phyloP scores from a whole-genome alignment of 2,888 invertebrate genomes.

The Morpho deidamia region DNA sequence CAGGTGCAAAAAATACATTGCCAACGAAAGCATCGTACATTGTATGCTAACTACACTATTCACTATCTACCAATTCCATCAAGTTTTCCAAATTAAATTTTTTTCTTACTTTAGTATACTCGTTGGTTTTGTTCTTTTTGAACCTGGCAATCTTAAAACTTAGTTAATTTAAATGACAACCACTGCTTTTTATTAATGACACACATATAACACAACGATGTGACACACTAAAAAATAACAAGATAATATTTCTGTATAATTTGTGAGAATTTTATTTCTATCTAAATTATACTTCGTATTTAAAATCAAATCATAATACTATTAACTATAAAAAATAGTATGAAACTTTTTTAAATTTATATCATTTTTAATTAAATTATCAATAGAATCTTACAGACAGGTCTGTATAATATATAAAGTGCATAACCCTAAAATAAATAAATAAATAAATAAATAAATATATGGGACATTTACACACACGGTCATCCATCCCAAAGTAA shows the following conservation, averaged over 20 bases:
- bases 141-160: conserved; percentile 65
- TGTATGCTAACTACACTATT: conserved; percentile 42
- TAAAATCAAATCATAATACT: too few relatives aligned
- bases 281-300: too few relatives aligned
- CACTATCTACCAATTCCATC: conserved; percentile 39
- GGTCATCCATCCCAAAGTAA: too few relatives aligned
- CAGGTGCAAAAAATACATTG: conserved; percentile 74
- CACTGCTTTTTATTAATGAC: conserved; percentile 1
- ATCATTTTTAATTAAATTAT: too few relatives aligned
- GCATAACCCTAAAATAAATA: too few relatives aligned
- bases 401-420: too few relatives aligned
- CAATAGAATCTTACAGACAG: too few relatives aligned
- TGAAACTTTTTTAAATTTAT: too few relatives aligned
- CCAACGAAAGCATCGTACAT: conserved; percentile 64
- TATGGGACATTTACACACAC: too few relatives aligned
- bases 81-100: conserved; percentile 25
- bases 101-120: conserved; percentile 47
- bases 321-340: too few relatives aligned
- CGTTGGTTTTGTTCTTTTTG: conserved; percentile 74
- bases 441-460: too few relatives aligned
- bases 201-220: background rate
- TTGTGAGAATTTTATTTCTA: too few relatives aligned
- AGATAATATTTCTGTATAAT: background rate
- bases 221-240: background rate
- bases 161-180: conserved; percentile 12